phyloP scores from a whole-genome alignment of 2,888 invertebrate species.

The Polydrusus tereticollis region DNA sequence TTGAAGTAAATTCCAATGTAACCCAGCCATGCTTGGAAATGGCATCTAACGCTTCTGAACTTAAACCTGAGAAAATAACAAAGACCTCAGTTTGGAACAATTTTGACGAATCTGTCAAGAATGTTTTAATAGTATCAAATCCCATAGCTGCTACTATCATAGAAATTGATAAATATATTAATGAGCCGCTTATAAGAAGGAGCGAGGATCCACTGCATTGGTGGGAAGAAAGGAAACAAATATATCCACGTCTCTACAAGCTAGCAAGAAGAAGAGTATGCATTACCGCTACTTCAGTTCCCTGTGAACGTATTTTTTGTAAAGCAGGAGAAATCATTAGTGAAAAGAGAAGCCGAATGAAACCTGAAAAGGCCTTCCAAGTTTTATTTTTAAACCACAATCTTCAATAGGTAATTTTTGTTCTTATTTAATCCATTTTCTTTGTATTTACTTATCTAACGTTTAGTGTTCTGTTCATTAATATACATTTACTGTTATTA shows the following conservation, averaged over 20 bases:
- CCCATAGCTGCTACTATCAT: slow-evolving; percentile 34
- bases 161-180: slow-evolving; percentile 39
- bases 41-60: no score
- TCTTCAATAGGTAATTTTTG: neutral
- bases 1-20: no score
- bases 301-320: slow-evolving; percentile 26
- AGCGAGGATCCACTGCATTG: slow-evolving; percentile 44
- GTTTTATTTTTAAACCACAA: slow-evolving; percentile 29
- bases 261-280: slow-evolving; percentile 33
- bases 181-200: slow-evolving; percentile 38
- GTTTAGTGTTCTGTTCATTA: no score
- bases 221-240: slow-evolving; percentile 38
- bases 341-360: slow-evolving; percentile 8
- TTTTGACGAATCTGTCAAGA: slow-evolving; percentile 31
- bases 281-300: slow-evolving; percentile 12
- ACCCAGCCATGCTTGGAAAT: no score
- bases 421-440: neutral
- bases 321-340: slow-evolving; percentile 19
- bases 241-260: slow-evolving; percentile 39
- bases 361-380: slow-evolving; percentile 19
- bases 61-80: no score
- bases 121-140: slow-evolving; percentile 21
- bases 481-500: no score
- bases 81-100: slow-evolving; percentile 23
- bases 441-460: neutral